These are phyloP conservation scores for Pollachius pollachius DNA, from an alignment of 2,113 vertebrate species.

Conservation along the genomic window DNA sequence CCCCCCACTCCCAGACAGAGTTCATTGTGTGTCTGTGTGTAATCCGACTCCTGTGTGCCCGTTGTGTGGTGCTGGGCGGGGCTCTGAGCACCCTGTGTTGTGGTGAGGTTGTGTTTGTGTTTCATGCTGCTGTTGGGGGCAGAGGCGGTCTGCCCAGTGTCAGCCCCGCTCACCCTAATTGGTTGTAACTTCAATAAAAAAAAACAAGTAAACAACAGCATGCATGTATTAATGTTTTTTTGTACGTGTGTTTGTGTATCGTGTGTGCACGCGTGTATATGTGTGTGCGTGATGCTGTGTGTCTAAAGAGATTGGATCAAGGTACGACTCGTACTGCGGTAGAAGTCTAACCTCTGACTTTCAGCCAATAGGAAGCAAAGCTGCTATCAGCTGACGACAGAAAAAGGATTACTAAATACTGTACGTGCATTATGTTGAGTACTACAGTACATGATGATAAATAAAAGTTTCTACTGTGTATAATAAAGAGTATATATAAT, in stretches of 20 bases:
- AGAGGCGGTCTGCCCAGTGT: background rate
- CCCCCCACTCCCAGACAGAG: constrained; percentile 23
- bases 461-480: too few relatives aligned
- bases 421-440: too few relatives aligned
- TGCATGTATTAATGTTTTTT: constrained; percentile 35
- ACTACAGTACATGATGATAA: background rate
- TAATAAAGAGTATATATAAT: too few relatives aligned
- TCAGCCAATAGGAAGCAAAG: too few relatives aligned
- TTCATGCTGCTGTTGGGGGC: background rate
- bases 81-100: background rate
- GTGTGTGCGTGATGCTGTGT: background rate
- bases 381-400: too few relatives aligned
- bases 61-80: background rate
- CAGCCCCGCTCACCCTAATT: background rate
- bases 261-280: too few relatives aligned
- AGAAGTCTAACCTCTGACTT: too few relatives aligned
- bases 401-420: too few relatives aligned
- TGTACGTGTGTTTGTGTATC: background rate
- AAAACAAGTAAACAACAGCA: background rate
- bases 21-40: constrained; percentile 34
- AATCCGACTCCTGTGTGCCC: constrained; percentile 39
- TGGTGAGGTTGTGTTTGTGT: background rate
- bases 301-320: too few relatives aligned
- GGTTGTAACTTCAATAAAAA: background rate
- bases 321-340: background rate